Evolutionary conservation across 2,888 invertebrate species (phyloP).

Genomic region (Harpalus rubripes): DNA sequence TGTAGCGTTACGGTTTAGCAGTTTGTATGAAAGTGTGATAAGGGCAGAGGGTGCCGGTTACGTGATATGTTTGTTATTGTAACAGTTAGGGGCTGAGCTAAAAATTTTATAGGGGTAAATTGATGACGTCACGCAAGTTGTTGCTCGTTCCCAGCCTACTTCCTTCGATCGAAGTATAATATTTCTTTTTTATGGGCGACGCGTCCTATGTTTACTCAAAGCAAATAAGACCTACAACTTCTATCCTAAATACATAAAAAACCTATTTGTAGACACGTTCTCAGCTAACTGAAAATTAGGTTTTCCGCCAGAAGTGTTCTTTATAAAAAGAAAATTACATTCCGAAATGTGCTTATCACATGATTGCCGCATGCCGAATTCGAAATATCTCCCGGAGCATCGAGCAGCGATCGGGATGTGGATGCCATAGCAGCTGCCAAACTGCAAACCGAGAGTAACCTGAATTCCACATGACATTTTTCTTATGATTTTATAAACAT

Average conservation of each 20-base stretch:
- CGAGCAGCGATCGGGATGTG: slow-evolving; percentile 5
- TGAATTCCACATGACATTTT: background rate
- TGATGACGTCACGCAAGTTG: slow-evolving; percentile 55
- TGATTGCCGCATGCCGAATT: slow-evolving; percentile 40
- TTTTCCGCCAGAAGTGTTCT: slow-evolving; percentile 57
- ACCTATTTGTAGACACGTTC: slow-evolving; percentile 57
- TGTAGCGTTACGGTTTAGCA: background rate
- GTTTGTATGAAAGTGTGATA: slow-evolving; percentile 31
- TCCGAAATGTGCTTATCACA: slow-evolving; percentile 52
- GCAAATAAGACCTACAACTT: slow-evolving; percentile 60
- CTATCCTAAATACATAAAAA: slow-evolving; percentile 62
- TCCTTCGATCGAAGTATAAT: slow-evolving; percentile 57
- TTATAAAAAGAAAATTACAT: slow-evolving; percentile 61
- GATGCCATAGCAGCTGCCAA: background rate
- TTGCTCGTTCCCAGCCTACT: slow-evolving; percentile 53
- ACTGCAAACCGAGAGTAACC: background rate
- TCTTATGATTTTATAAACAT: background rate
- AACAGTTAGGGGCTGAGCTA: slow-evolving; percentile 4
- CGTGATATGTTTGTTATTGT: slow-evolving; percentile 51
- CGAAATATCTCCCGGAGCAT: slow-evolving; percentile 26
- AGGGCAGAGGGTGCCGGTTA: background rate
- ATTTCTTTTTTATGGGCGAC: slow-evolving; percentile 59
- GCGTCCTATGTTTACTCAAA: slow-evolving; percentile 56
- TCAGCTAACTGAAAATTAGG: slow-evolving; percentile 53
- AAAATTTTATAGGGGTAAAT: slow-evolving; percentile 35